Conservation (phyloP, 1,140 invertebrate genomes). For the Lamellibrachia luymesi region DNA sequence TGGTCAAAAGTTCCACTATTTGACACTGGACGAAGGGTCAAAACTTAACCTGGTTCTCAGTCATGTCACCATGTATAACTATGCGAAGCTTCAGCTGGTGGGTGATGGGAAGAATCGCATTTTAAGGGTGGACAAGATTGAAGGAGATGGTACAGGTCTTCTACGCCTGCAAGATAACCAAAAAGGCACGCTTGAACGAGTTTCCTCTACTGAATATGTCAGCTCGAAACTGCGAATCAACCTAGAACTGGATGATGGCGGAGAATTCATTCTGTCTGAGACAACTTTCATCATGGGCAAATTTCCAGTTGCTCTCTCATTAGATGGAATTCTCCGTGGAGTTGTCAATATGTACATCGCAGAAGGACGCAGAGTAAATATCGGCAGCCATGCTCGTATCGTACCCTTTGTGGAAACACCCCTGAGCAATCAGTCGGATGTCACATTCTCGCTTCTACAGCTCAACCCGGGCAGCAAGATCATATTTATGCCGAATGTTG, state of each 20-base stretch:
- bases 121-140: slow-evolving; percentile 39
- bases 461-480: slow-evolving; percentile 40
- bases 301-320: slow-evolving; percentile 35
- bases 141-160: slow-evolving; percentile 42
- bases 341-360: slow-evolving; percentile 41
- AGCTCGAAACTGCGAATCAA: slow-evolving; percentile 43
- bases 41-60: slow-evolving; percentile 35
- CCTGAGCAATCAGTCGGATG: slow-evolving; percentile 29
- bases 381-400: slow-evolving; percentile 38
- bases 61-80: slow-evolving; percentile 38
- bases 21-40: slow-evolving; percentile 35
- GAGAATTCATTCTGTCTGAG: slow-evolving; percentile 43
- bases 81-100: slow-evolving; percentile 40
- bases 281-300: slow-evolving; percentile 41
- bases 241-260: slow-evolving; percentile 42
- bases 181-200: slow-evolving; percentile 40
- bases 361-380: slow-evolving; percentile 34
- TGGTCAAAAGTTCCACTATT: slow-evolving; percentile 37
- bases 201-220: slow-evolving; percentile 29
- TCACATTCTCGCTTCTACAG: slow-evolving; percentile 43
- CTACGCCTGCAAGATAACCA: slow-evolving; percentile 38
- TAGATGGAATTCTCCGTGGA: slow-evolving; percentile 42
- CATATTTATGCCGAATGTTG: slow-evolving; percentile 38
- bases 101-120: slow-evolving; percentile 33
- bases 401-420: slow-evolving; percentile 35